Evolutionary conservation across 2,888 invertebrate species (phyloP).

Genomic region (Melitaea athalia): DNA sequence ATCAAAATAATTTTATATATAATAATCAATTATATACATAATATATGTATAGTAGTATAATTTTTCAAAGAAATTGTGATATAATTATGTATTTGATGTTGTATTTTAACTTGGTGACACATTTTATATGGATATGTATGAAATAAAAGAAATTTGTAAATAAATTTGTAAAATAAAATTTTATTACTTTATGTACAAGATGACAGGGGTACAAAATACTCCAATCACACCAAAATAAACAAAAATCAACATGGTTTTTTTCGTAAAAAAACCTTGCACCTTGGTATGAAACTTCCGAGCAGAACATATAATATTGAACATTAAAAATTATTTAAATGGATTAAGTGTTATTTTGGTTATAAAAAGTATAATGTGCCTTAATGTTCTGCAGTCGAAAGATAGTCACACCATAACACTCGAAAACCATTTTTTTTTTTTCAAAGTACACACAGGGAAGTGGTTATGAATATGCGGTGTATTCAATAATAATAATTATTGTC

Average conservation of each 20-base stretch:
- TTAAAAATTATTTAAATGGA: constrained; percentile 2
- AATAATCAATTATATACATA: neutral
- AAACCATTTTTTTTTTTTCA: constrained; percentile 4
- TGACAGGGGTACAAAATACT: constrained; percentile 68
- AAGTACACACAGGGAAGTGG: constrained; percentile 1
- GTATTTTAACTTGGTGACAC: neutral
- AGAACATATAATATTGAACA: constrained; percentile 28
- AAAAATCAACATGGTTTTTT: constrained; percentile 57
- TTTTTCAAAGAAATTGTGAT: neutral
- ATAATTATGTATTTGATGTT: neutral
- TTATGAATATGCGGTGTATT: constrained; percentile 15
- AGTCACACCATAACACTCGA: neutral
- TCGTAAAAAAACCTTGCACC: constrained; percentile 37
- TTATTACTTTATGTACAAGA: constrained; percentile 80
- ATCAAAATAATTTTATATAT: constrained; percentile 38
- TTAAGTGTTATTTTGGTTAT: neutral
- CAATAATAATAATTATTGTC: constrained; percentile 63
- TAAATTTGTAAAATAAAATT: constrained; percentile 76
- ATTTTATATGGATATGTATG: constrained; percentile 12
- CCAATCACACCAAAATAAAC: constrained; percentile 63
- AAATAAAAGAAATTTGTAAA: constrained; percentile 54
- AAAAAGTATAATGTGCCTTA: neutral
- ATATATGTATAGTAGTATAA: neutral
- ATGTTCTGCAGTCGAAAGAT: constrained; percentile 23
- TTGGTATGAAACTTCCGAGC: constrained; percentile 25